Evolutionary conservation across 1,140 invertebrate genomes (phyloP).

Genomic region (Drosophila kikkawai): DNA sequence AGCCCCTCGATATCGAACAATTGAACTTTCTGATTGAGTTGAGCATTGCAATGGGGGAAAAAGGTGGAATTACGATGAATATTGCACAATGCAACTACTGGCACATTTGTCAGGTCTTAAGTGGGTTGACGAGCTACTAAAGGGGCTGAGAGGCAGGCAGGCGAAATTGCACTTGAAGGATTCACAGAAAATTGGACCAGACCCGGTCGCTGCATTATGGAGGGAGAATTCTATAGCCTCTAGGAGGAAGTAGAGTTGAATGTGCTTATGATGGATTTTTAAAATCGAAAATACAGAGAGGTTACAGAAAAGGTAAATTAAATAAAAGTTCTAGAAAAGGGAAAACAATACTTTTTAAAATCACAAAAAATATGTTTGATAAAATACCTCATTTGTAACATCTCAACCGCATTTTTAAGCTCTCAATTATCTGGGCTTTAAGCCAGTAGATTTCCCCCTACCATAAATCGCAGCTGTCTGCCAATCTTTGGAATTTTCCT

Average conservation of each 20-base stretch:
- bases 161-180: conserved; percentile 8
- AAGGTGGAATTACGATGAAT: not conserved
- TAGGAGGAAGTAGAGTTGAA: not conserved
- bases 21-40: conserved; percentile 52
- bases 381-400: not conserved
- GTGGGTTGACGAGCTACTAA: conserved; percentile 12
- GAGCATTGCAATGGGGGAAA: conserved; percentile 1
- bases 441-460: not conserved
- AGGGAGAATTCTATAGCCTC: not conserved
- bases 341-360: too few relatives aligned
- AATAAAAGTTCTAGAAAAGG: not conserved
- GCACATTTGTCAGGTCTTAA: conserved; percentile 23
- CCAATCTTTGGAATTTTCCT: not conserved
- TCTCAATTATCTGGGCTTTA: not conserved
- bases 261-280: not conserved
- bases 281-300: not conserved
- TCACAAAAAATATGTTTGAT: too few relatives aligned
- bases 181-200: conserved; percentile 2
- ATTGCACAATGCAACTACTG: conserved; percentile 14
- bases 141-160: not conserved
- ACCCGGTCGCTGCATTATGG: not conserved
- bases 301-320: not conserved
- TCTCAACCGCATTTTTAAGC: not conserved
- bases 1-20: conserved; percentile 28
- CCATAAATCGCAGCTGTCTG: not conserved